Base-by-base conservation (phyloP, 2,888 invertebrate genomes). In the Cantharis lateralis region DNA sequence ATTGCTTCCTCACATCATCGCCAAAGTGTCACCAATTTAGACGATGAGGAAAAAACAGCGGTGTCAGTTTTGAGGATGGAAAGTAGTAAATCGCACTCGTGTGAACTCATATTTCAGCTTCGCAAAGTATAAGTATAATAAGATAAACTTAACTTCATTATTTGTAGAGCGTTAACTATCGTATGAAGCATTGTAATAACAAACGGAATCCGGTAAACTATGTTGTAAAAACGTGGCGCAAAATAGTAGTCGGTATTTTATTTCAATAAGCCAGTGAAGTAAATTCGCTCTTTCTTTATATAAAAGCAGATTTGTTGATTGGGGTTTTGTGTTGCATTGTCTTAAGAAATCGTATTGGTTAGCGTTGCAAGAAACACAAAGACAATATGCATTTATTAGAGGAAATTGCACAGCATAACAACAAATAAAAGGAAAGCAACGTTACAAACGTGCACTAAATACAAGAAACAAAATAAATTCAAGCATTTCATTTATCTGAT, bases 301-400 rank as follows among this genome's bases (percentile, higher is more conserved):
- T 48, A 48, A 48, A 48, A 48, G 13, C n/a, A 48, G 48, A 48
- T 48, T 48, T 48, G 48, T 48, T 48, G 48, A 48, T 48, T 48
- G 48, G 48, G 48, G 48, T 48, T 48, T 48, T 48, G 48, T 48
- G 48, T 48, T 48, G 48, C 48, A 48, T 48, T 48, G 48, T 48
- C 48, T 48, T n/a, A n/a, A 48, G 48, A 4, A 48, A n/a, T 48
- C 5, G 48, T n/a, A 48, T 48, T 48, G 48, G 69, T 74, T 74
- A 70, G 48, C 74, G 70, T 15, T 71, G 24, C 66, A 15, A 28
- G 64, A 48, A 28, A n/a, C 28, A 20, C 26, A 15, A 66, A 75
- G 68, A 75, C 75, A 75, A 75, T 75, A 68, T 68, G 63, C 75
- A 75, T 75, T 75, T 75, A 75, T 75, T 71, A 62, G 68, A 9